A percentile compares a stretch with the other conserved stretches of the same genome.
phyloP scores from a whole-genome alignment of 2,888 invertebrate genomes.

The Keiferia lycopersicella region DNA sequence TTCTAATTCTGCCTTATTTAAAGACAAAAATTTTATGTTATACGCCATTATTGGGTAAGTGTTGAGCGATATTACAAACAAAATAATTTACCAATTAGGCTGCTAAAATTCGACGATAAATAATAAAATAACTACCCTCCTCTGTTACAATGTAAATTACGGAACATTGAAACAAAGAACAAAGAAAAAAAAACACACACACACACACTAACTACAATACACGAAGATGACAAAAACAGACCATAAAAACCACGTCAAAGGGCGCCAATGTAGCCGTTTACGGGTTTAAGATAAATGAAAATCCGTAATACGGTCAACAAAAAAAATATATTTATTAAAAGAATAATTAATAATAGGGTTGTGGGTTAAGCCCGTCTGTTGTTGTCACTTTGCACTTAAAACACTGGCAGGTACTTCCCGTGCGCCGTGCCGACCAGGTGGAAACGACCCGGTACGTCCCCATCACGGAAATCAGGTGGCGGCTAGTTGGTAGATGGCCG shows the following conservation, averaged over 20 bases:
- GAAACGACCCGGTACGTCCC: no score
- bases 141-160: background rate
- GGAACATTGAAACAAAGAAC: background rate
- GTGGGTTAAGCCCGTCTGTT: no score
- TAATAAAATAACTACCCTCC: background rate
- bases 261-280: background rate
- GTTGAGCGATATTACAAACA: background rate
- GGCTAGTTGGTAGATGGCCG: no score
- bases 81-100: background rate
- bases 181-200: background rate
- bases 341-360: no score
- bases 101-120: background rate
- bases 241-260: background rate
- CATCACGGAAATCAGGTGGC: no score
- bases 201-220: background rate
- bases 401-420: no score
- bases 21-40: slow-evolving; percentile 27
- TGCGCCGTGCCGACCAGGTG: no score
- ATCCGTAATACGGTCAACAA: no score
- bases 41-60: slow-evolving; percentile 18
- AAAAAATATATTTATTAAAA: no score
- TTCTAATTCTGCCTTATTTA: slow-evolving; percentile 28
- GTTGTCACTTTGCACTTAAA: no score
- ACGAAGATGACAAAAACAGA: background rate
- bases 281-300: no score